Percentiles rank a stretch among this genome's conserved stretches.
Evolutionary conservation across 2,888 invertebrate genomes (phyloP).

Genomic region (Girardia tigrina): DNA sequence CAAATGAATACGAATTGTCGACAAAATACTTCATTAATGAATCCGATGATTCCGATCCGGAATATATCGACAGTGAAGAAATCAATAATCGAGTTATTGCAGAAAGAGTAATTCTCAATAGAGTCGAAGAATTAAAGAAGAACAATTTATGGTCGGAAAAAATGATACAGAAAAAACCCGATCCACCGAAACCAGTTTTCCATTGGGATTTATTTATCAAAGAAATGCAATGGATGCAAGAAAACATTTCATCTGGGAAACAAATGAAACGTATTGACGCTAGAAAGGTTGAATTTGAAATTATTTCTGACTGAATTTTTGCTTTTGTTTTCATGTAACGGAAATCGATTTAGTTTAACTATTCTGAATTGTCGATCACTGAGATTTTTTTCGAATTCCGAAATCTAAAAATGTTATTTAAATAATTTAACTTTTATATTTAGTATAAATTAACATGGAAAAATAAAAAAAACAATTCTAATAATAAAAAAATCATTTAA

Average conservation of each 20-base stretch:
- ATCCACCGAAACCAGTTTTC: not conserved
- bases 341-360: no score
- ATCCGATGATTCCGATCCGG: not conserved
- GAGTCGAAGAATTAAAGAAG: constrained; percentile 10
- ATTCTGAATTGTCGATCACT: no score
- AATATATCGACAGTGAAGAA: not conserved
- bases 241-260: not conserved
- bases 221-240: constrained; percentile 15
- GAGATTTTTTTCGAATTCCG: no score
- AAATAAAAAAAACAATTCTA: no score
- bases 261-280: not conserved
- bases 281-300: not conserved
- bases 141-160: not conserved
- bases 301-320: no score
- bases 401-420: no score
- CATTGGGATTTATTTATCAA: constrained; percentile 14
- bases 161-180: not conserved
- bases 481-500: no score
- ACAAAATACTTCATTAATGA: constrained; percentile 1
- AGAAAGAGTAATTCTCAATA: not conserved
- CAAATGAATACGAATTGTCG: not conserved
- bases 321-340: no score
- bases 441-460: no score
- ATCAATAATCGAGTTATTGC: not conserved
- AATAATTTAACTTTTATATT: no score